Percentiles rank a stretch among this genome's conserved stretches.
These are phyloP conservation scores for Ptilorrhoa leucosticta DNA, from an alignment of 2,113 vertebrate species.

Conservation along the genomic window DNA sequence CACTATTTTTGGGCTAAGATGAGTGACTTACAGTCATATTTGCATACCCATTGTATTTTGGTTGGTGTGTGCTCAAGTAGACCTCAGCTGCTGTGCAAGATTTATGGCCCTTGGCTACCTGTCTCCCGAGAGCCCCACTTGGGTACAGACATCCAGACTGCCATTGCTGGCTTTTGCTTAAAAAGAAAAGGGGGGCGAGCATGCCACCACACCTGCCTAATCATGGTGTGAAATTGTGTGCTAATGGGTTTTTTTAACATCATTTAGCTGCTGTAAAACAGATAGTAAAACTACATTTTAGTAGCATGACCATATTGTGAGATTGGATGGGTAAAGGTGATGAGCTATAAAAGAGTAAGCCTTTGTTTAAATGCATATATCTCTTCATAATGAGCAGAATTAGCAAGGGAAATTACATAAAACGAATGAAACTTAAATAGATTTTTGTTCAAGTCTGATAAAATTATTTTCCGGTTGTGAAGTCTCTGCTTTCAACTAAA, in stretches of 20 bases:
- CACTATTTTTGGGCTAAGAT: not conserved
- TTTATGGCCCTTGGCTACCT: not conserved
- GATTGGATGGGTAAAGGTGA: slow-evolving; percentile 47
- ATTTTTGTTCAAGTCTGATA: slow-evolving; percentile 57
- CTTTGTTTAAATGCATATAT: slow-evolving; percentile 54
- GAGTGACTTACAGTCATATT: not conserved
- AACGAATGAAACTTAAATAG: slow-evolving; percentile 43
- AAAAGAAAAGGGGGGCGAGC: not conserved
- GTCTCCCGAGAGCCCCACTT: not conserved
- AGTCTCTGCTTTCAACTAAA: not conserved
- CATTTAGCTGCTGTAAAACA: slow-evolving; percentile 28
- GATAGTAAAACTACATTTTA: slow-evolving; percentile 18
- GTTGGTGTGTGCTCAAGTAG: not conserved
- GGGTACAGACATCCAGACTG: not conserved
- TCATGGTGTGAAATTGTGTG: slow-evolving; percentile 6
- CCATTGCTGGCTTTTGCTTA: not conserved
- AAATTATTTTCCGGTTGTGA: slow-evolving; percentile 38
- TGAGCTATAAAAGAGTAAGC: slow-evolving; percentile 28
- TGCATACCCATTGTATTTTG: not conserved
- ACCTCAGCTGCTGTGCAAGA: not conserved
- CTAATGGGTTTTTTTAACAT: slow-evolving; percentile 11
- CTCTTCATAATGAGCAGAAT: slow-evolving; percentile 45
- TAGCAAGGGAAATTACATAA: slow-evolving; percentile 53
- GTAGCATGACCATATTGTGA: slow-evolving; percentile 15
- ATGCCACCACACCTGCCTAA: not conserved